phyloP scores from a whole-genome alignment of 1,140 invertebrate genomes.

The Mylabris phalerata region DNA sequence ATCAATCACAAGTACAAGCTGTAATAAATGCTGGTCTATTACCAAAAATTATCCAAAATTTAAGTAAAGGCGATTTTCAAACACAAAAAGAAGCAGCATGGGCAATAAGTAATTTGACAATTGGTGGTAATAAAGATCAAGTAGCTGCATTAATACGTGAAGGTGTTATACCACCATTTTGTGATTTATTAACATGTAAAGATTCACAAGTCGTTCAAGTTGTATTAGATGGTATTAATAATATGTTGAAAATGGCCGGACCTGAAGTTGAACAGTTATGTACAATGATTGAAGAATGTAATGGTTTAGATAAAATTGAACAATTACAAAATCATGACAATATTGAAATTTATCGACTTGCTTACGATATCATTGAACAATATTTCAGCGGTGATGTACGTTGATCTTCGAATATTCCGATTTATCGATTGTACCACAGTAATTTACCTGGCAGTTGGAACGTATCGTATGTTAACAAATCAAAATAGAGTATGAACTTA shows the following conservation, averaged over 20 bases:
- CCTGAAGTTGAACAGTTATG: constrained; percentile 70
- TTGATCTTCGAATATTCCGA: constrained; percentile 15
- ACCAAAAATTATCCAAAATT: constrained; percentile 89
- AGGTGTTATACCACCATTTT: constrained; percentile 88
- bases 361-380: constrained; percentile 97
- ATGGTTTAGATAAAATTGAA: constrained; percentile 94
- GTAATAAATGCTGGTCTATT: constrained; percentile 94
- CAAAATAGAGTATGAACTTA: too few species aligned
- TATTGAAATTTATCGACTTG: constrained; percentile 97
- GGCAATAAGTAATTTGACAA: constrained; percentile 98
- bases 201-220: constrained; percentile 63
- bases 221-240: constrained; percentile 87
- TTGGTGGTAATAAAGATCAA: constrained; percentile 92
- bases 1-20: constrained; percentile 95
- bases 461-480: too few species aligned
- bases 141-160: constrained; percentile 78
- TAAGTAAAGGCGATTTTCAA: constrained; percentile 94
- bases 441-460: too few species aligned
- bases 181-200: constrained; percentile 81
- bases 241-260: constrained; percentile 78
- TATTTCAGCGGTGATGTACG: constrained; percentile 87
- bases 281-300: constrained; percentile 86
- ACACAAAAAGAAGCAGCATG: constrained; percentile 99
- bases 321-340: constrained; percentile 94
- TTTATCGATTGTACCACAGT: too few species aligned